These are phyloP conservation scores for Notospermus geniculatus DNA, from an alignment of 1,140 invertebrate genomes.

Conservation along the genomic window DNA sequence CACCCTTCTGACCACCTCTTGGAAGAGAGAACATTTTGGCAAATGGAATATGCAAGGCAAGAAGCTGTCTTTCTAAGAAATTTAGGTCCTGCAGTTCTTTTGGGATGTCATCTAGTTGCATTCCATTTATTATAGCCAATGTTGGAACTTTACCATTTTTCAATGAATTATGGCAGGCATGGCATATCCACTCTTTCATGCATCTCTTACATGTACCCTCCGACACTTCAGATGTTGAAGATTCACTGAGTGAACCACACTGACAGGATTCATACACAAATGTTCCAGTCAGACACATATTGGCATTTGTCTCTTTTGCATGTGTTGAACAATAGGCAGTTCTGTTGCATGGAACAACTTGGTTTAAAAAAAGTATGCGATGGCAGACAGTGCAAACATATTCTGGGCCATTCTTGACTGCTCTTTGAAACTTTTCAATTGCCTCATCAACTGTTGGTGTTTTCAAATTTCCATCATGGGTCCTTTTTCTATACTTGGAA, in stretches of 20 bases:
- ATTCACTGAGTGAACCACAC: neutral
- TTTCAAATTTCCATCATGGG: too few species aligned
- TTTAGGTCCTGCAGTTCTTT: neutral
- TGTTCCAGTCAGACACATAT: neutral
- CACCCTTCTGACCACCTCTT: neutral
- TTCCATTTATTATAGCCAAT: neutral
- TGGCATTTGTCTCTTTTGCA: neutral
- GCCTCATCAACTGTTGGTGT: too few species aligned
- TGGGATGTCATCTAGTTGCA: neutral
- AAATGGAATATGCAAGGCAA: conserved; percentile 5
- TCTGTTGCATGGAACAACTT: neutral
- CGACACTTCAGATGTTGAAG: neutral
- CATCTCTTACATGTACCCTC: neutral
- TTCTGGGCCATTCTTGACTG: neutral
- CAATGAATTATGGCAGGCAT: neutral
- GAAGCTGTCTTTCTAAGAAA: neutral
- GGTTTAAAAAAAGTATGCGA: neutral
- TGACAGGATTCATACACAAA: neutral
- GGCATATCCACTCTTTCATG: conserved; percentile 1
- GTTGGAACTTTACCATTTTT: neutral
- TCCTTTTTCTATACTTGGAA: too few species aligned
- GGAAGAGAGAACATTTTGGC: neutral
- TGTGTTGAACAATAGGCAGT: neutral
- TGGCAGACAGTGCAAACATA: conserved; percentile 3
- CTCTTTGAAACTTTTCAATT: too few species aligned